Evolutionary conservation across 2,113 vertebrate species (phyloP), one percentile per base, ranked within the genome.

Genomic region (Plotosus lineatus): DNA sequence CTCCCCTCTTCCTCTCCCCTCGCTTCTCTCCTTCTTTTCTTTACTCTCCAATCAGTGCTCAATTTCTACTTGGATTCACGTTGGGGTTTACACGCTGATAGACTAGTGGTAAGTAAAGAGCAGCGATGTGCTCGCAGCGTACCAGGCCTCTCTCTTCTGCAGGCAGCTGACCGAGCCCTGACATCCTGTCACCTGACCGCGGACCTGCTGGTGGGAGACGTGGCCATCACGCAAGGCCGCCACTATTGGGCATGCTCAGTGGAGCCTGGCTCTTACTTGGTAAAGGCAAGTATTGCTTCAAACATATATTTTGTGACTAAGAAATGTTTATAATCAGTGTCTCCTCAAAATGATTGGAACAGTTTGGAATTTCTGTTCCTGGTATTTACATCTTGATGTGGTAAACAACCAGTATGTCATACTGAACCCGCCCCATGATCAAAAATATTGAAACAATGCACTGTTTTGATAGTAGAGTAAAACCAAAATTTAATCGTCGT

Each of bases 241-340:
- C 97, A 96, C 91, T 99, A 98, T 90, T 99, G 97, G 97, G 97
- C 96, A 76, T 98, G 97, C 85, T 96, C 95, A 0, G 97, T 99
- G 79, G 97, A 98, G 83, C 97, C 97, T 10, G 96, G 95, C n/a
- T 98, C 97, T 68, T 99, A 98, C 88, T 90, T 99, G 79, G 97
- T 98, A 55, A 98, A 98, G 91, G 94, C 81, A 82, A 87, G 86
- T 80, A 8, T 36, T 65, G 44, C 8, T 58, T 61, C 7, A 12
- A 8, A 31, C 6, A 17, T 31, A 4, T 46, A 58, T 19, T 21
- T 48, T 72, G n/a, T 23, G 63, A 65, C 33, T 23, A 40, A 38
- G 15, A 12, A 26, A n/a, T n/a, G n/a, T n/a, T n/a, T n/a, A n/a
- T n/a, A n/a, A n/a, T n/a, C n/a, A n/a, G n/a, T n/a, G n/a, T n/a